Evolutionary conservation across 23 tunicate genomes (phyloP).

Genomic region (Halocynthia roretzi): DNA sequence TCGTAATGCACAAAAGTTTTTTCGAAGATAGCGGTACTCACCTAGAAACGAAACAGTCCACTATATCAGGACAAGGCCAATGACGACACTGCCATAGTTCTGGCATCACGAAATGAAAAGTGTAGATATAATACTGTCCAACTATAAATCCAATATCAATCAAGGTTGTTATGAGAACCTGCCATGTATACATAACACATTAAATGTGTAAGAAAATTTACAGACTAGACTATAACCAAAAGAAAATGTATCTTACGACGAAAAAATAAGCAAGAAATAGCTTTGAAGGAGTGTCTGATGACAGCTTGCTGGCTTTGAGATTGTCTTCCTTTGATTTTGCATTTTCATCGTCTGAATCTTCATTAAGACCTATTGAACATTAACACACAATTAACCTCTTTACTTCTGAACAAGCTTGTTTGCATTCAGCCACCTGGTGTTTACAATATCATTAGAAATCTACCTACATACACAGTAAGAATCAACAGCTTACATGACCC

Average conservation of each 20-base stretch:
- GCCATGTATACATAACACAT: neutral
- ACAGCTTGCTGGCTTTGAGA: conserved; percentile 52
- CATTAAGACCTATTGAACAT: conserved; percentile 1
- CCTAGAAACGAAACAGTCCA: conserved; percentile 79
- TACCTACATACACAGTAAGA: too few relatives aligned
- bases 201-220: too few relatives aligned
- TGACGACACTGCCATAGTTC: conserved; percentile 75
- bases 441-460: too few relatives aligned
- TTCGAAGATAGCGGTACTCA: conserved; percentile 2
- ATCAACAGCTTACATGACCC: too few relatives aligned
- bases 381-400: neutral
- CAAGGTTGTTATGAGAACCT: conserved; percentile 46
- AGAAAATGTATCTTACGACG: conserved; percentile 32
- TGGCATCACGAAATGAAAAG: conserved; percentile 72
- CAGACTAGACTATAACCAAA: too few relatives aligned
- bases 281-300: conserved; percentile 52
- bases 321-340: conserved; percentile 45
- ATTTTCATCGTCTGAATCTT: conserved; percentile 24
- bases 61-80: conserved; percentile 89
- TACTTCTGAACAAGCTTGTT: neutral
- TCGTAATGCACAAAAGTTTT: neutral
- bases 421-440: too few relatives aligned
- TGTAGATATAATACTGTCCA: conserved; percentile 65
- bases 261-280: conserved; percentile 65
- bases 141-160: conserved; percentile 77